Evolutionary conservation across 2,113 vertebrate species (phyloP).

Genomic region (Argyrosomus japonicus): DNA sequence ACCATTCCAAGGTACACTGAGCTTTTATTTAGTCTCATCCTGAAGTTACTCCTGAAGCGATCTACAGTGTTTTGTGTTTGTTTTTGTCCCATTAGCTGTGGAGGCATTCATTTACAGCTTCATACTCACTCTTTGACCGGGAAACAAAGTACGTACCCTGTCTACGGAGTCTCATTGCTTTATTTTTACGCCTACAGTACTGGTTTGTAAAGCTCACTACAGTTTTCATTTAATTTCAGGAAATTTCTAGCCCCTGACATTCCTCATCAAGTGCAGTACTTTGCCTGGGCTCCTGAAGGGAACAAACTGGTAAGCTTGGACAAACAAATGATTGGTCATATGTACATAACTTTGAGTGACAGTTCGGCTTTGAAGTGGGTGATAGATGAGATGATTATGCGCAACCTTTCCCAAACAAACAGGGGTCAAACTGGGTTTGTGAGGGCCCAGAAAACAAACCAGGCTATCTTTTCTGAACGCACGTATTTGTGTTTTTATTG

Average conservation of each 20-base stretch:
- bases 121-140: conserved; percentile 89
- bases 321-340: background rate
- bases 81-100: conserved; percentile 85
- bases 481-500: background rate
- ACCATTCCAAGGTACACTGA: conserved; percentile 89
- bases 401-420: conserved; percentile 27
- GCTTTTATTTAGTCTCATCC: background rate
- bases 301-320: conserved; percentile 91
- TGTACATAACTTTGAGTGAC: background rate
- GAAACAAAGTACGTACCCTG: conserved; percentile 79
- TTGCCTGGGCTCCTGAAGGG: conserved; percentile 92
- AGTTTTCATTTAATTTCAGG: conserved; percentile 75
- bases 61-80: background rate
- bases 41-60: background rate
- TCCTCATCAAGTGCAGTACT: conserved; percentile 89
- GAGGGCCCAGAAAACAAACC: background rate
- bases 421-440: background rate
- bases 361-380: conserved; percentile 16
- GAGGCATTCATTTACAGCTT: conserved; percentile 93
- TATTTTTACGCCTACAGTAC: background rate
- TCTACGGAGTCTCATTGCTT: background rate
- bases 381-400: background rate
- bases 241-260: conserved; percentile 85
- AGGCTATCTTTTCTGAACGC: background rate
- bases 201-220: background rate